Evolutionary conservation across 2,888 invertebrate species (phyloP).

Genomic region (Nipponacmea schrenckii): DNA sequence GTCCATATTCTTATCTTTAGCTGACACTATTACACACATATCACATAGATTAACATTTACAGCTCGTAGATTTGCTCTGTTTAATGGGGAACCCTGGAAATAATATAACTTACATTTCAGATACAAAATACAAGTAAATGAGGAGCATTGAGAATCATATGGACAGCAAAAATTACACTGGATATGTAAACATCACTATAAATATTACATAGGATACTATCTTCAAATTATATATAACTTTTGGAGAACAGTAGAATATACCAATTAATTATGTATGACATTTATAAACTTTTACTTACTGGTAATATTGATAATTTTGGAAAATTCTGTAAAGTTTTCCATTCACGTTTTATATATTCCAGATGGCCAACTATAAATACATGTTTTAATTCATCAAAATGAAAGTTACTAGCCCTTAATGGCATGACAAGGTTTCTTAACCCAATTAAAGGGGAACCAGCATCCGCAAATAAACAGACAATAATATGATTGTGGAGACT

Average conservation of each 20-base stretch:
- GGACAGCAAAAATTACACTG: no score
- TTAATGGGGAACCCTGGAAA: constrained; percentile 93
- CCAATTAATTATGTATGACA: no score
- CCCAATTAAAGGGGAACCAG: constrained; percentile 97
- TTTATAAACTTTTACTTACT: constrained; percentile 73
- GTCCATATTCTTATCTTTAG: constrained; percentile 96
- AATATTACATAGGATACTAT: no score
- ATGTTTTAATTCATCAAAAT: constrained; percentile 99
- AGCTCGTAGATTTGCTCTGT: constrained; percentile 98
- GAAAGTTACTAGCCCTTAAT: constrained; percentile 97
- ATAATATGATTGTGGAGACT: constrained; percentile 82
- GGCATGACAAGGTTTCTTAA: constrained; percentile 99
- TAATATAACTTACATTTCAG: not conserved
- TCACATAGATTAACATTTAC: constrained; percentile 99
- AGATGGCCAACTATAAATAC: constrained; percentile 99
- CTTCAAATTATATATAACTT: no score
- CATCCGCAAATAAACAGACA: constrained; percentile 98
- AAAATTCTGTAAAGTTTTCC: constrained; percentile 99
- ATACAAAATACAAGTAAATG: no score
- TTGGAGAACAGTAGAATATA: no score
- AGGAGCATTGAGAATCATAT: no score
- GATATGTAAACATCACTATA: no score
- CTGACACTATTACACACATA: constrained; percentile 99
- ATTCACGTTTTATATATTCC: constrained; percentile 97
- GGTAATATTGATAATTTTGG: constrained; percentile 99